Evolutionary conservation across 1,140 invertebrate genomes (phyloP).

Genomic region (Helicoverpa armigera): DNA sequence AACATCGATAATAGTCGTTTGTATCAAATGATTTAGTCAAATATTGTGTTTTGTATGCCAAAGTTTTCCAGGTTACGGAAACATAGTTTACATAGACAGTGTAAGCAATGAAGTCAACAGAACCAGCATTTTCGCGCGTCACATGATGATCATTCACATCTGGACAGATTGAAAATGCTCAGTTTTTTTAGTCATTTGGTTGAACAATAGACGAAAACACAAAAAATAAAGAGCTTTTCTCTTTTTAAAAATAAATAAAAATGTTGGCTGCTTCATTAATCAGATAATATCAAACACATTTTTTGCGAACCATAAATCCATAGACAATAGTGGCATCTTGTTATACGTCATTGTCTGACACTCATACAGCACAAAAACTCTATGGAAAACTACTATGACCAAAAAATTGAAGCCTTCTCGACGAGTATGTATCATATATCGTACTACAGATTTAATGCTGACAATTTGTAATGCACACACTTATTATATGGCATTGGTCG

Average conservation of each 20-base stretch:
- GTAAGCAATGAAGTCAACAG: background rate
- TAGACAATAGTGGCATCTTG: constrained; percentile 20
- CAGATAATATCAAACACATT: background rate
- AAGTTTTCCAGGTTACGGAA: constrained; percentile 3
- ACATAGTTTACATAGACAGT: background rate
- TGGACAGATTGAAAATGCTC: background rate
- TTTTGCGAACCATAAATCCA: background rate
- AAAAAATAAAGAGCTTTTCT: no score
- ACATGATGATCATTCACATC: background rate
- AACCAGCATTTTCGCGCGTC: background rate
- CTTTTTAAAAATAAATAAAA: no score
- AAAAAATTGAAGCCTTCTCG: constrained; percentile 15
- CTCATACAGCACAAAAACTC: constrained; percentile 16
- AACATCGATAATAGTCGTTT: background rate
- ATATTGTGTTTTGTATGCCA: constrained; percentile 2
- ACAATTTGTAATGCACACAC: constrained; percentile 47
- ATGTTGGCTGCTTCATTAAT: background rate
- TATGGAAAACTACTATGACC: constrained; percentile 20
- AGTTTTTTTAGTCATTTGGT: background rate
- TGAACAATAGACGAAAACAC: background rate
- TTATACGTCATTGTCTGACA: constrained; percentile 26
- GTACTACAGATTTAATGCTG: constrained; percentile 35
- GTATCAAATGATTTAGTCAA: background rate
- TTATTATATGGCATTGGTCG: constrained; percentile 51
- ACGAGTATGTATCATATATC: constrained; percentile 28